These are phyloP conservation scores for Bolborhynchus lineola DNA, from an alignment of 2,113 vertebrate genomes.

Conservation along the genomic window DNA sequence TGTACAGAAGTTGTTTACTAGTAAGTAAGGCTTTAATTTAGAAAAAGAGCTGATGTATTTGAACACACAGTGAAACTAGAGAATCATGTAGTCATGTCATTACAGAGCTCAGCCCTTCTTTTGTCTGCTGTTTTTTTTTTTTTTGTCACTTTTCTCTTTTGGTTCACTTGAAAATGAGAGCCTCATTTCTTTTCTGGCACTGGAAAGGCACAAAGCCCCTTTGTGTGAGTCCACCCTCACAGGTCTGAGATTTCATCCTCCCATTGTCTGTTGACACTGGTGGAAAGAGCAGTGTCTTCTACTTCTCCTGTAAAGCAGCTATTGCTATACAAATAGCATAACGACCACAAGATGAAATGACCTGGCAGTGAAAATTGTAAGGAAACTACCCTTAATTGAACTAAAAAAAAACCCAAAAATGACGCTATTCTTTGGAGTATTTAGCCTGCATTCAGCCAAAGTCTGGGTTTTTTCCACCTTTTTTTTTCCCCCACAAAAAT, in stretches of 20 bases:
- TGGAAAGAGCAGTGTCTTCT: not conserved
- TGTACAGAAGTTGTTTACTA: not conserved
- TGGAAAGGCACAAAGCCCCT: not conserved
- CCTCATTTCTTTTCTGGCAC: not conserved
- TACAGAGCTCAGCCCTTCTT: not conserved
- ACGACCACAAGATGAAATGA: not conserved
- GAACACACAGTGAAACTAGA: not conserved
- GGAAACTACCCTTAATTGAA: not conserved
- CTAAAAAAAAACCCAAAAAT: not conserved
- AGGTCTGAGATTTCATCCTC: not conserved
- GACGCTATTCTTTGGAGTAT: not conserved
- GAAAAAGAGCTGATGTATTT: not conserved
- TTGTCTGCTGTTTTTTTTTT: not conserved
- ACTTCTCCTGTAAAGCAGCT: not conserved
- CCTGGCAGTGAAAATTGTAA: not conserved
- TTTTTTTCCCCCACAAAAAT: not conserved
- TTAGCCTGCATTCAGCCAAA: not conserved
- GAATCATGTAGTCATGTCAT: not conserved
- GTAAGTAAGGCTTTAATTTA: not conserved
- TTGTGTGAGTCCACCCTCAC: accelerated
- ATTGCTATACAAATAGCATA: not conserved
- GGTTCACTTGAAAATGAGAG: not conserved
- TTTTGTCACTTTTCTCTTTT: not conserved
- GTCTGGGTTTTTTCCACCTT: not conserved
- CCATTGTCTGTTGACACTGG: not conserved